Base-by-base conservation (phyloP, 1,140 invertebrate species). In the Drosophila asahinai region DNA sequence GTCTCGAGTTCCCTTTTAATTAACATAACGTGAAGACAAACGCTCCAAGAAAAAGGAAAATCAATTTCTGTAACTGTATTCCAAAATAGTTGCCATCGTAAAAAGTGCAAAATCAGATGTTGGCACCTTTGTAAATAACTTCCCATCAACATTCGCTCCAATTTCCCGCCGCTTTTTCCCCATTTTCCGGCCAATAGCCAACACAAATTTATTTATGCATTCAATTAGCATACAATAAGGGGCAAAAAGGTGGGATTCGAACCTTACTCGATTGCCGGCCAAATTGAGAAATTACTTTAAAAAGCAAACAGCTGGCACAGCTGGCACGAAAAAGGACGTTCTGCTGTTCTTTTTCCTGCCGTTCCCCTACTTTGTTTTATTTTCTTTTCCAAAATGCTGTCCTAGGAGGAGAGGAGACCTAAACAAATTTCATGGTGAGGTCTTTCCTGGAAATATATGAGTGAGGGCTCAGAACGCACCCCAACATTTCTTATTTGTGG, bases 341-440 rank as follows among this genome's bases (percentile, higher is more conserved):
- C n/a, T 51, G 45, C 57, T 48, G 38, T 22, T 40, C 22, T 19
- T 48, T 77, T 66, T n/a, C 42, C 22, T 9, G 8, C 33, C 33
- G 33, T 11, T 9, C 8, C 33, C 8, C 2, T 2, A 9, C 3
- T 33, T 33, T n/a, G 54, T 43, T 68, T 64, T 77, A 40, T 68
- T 67, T 45, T 77, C 25, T 12, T 14, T 12, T 6, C 3, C 11
- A 3, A 36, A 30, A 12, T 36, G 12, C 8, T 11, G 38, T 62
- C 67, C 42, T 63, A 66, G 70, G 40, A 70, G 14, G 7, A 22
- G 52, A 5, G 33, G 14, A 22, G 17, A 66, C 80, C 80, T 83
- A 86, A 83, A 77, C 61, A 83, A 86, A 87, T 87, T 87, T 80
- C 57, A 70, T 58, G 66, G 58, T 55, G 49, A 62, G 61, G 63